A percentile compares a stretch with the other conserved stretches of the same genome.
phyloP scores from a whole-genome alignment of 2,113 vertebrate species.

The Colossoma macropomum region DNA sequence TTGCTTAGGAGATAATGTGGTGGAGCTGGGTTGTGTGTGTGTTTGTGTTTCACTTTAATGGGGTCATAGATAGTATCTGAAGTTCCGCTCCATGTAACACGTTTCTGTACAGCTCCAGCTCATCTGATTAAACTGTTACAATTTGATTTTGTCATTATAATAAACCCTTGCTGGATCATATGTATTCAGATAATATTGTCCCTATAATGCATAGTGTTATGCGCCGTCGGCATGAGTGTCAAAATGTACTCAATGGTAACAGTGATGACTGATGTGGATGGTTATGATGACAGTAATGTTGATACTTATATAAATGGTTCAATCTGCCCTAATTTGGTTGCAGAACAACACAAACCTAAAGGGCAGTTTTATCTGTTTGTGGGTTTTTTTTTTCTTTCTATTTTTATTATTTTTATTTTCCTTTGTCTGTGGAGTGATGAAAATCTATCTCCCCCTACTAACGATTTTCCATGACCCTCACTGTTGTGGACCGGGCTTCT shows the following conservation, averaged over 20 bases:
- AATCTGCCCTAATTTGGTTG: slow-evolving; percentile 7
- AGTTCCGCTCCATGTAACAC: slow-evolving; percentile 15
- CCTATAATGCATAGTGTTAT: slow-evolving; percentile 18
- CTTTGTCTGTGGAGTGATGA: background rate
- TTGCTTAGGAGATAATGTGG: too few relatives aligned
- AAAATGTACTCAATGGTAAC: slow-evolving; percentile 7
- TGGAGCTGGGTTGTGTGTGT: background rate
- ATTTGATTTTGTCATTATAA: slow-evolving; percentile 20
- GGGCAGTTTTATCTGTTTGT: slow-evolving; percentile 2
- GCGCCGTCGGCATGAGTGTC: slow-evolving; percentile 18
- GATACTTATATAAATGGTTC: background rate
- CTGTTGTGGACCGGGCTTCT: background rate
- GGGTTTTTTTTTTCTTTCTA: slow-evolving; percentile 4
- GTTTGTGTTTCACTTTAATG: background rate
- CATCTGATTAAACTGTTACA: slow-evolving; percentile 24
- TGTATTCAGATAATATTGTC: slow-evolving; percentile 19
- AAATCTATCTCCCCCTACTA: background rate
- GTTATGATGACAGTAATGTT: slow-evolving; percentile 14
- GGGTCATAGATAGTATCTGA: slow-evolving; percentile 24
- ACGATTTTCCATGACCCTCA: background rate
- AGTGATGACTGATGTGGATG: slow-evolving; percentile 19
- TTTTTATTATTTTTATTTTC: slow-evolving; percentile 3
- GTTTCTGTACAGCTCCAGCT: slow-evolving; percentile 12
- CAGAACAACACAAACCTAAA: slow-evolving; percentile 4
- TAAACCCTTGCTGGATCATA: slow-evolving; percentile 23